phyloP scores from a whole-genome alignment of 2,797 vertebrate species.

The Thalassophryne amazonica region DNA sequence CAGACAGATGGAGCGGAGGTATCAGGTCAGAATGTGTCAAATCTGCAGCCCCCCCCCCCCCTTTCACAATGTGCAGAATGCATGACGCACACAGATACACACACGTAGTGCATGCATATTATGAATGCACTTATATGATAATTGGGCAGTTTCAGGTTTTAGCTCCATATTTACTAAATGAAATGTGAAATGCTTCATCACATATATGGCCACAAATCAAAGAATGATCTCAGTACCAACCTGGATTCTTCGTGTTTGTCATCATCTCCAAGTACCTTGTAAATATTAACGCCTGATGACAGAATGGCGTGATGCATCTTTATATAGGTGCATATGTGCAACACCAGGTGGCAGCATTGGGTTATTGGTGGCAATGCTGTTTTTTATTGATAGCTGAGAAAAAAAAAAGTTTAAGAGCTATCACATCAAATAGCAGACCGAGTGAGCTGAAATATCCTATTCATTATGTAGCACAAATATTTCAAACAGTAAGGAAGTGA shows the following conservation, averaged over 20 bases:
- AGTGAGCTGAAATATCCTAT: too few species aligned
- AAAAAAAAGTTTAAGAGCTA: too few species aligned
- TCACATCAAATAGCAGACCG: too few species aligned
- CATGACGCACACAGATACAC: slow-evolving; percentile 4
- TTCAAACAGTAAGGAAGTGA: too few species aligned
- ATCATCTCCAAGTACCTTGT: background rate
- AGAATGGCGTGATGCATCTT: too few species aligned
- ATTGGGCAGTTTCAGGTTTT: background rate
- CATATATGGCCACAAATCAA: background rate
- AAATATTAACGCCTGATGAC: background rate
- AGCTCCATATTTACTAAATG: background rate
- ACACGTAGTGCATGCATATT: background rate
- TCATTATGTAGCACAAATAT: too few species aligned
- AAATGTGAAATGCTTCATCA: background rate
- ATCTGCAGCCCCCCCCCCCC: slow-evolving; percentile 27
- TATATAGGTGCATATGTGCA: background rate
- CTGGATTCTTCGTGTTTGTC: background rate
- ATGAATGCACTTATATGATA: background rate
- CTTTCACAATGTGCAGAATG: background rate
- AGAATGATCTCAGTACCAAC: background rate
- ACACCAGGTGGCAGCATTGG: slow-evolving; percentile 80
- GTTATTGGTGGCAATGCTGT: slow-evolving; percentile 48
- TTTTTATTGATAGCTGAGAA: too few species aligned
- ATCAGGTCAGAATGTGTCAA: slow-evolving; percentile 42
- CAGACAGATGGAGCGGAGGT: slow-evolving; percentile 65